A percentile compares a stretch with the other conserved stretches of the same genome.
Conservation (phyloP, 2,113 vertebrate genomes). For the Montifringilla adamsi region DNA sequence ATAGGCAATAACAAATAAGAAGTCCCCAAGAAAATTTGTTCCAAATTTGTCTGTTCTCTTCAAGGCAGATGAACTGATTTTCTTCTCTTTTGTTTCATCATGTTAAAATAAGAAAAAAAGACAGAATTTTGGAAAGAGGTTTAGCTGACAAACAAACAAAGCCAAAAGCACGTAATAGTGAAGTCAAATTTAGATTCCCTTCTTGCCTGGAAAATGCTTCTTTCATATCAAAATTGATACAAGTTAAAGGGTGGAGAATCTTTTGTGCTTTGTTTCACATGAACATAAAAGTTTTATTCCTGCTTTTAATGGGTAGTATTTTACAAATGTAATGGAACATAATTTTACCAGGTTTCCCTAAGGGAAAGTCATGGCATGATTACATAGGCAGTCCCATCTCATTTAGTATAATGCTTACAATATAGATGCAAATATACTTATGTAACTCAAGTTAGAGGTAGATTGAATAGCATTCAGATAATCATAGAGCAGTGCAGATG, state of each 20-base stretch:
- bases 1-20: neutral
- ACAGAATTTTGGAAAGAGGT: neutral
- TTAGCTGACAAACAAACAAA: constrained; percentile 1
- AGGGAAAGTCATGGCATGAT: constrained; percentile 31
- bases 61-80: neutral
- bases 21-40: neutral
- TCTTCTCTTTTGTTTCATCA: neutral
- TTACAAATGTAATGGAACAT: constrained; percentile 67
- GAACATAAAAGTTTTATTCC: constrained; percentile 65
- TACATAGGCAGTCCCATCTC: constrained; percentile 31
- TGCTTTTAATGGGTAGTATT: constrained; percentile 65
- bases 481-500: neutral
- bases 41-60: neutral
- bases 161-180: neutral
- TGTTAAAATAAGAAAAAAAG: neutral
- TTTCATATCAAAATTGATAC: constrained; percentile 42
- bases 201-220: constrained; percentile 40
- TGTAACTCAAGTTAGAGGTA: neutral
- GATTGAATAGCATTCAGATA: constrained; percentile 18
- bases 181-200: constrained; percentile 33
- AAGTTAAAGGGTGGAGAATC: constrained; percentile 30
- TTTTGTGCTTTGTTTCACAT: constrained; percentile 61
- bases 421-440: constrained; percentile 26
- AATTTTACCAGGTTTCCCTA: constrained; percentile 62
- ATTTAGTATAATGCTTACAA: constrained; percentile 44